Evolutionary conservation across 2,113 vertebrate genomes (phyloP).

Genomic region (Puffinus mauretanicus): DNA sequence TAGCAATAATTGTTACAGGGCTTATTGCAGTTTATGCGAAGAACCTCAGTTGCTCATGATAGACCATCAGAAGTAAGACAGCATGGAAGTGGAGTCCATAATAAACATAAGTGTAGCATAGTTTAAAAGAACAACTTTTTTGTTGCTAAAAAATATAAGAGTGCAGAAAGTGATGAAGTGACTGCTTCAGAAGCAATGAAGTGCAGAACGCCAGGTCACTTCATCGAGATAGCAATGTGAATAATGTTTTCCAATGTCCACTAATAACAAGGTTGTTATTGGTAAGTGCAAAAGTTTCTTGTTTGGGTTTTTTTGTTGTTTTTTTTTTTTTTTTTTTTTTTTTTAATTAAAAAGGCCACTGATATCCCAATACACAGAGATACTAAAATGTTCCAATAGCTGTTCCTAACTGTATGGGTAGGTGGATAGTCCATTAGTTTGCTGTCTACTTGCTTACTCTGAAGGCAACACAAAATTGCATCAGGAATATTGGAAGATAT

Average conservation of each 20-base stretch:
- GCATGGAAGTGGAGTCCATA: neutral
- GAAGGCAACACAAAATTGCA: neutral
- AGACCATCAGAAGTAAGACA: neutral
- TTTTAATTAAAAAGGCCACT: neutral
- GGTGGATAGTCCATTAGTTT: neutral
- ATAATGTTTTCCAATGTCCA: neutral
- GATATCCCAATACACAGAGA: neutral
- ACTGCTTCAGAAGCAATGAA: neutral
- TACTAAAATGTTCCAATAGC: neutral
- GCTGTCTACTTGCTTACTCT: neutral
- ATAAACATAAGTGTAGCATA: neutral
- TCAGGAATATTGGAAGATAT: neutral
- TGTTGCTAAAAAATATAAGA: neutral
- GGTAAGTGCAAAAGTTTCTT: neutral
- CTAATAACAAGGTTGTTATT: neutral
- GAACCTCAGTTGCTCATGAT: neutral
- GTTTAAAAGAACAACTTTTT: neutral
- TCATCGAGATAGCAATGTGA: rapidly evolving
- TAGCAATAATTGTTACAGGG: neutral
- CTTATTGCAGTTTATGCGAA: neutral
- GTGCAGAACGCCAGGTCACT: neutral
- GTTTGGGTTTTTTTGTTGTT: neutral
- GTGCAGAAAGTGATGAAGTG: neutral
- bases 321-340: neutral
- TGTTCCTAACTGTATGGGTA: neutral